Conservation (phyloP, 1,140 invertebrate genomes). For the Drepana arcuata region DNA sequence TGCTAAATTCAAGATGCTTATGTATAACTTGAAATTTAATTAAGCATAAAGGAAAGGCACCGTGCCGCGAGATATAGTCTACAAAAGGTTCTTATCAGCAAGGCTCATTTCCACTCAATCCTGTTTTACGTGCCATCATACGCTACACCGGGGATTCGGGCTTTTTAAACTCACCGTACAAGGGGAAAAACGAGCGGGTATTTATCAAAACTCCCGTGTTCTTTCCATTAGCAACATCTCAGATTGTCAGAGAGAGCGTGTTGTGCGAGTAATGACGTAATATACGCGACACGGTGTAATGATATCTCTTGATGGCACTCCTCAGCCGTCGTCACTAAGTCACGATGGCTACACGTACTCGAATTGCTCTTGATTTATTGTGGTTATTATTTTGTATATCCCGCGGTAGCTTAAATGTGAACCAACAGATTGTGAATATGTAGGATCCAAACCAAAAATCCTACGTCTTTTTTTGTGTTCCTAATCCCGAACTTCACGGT, state of each 20-base stretch:
- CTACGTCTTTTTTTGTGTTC: too few relatives aligned
- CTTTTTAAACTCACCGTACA: slow-evolving; percentile 31
- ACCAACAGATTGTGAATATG: too few relatives aligned
- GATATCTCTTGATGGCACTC: slow-evolving; percentile 47
- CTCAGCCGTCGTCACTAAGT: slow-evolving; percentile 48
- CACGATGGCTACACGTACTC: slow-evolving; percentile 50
- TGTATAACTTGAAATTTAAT: too few relatives aligned
- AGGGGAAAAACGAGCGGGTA: slow-evolving; percentile 26
- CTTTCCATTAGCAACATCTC: slow-evolving; percentile 60
- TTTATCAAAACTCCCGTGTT: slow-evolving; percentile 53
- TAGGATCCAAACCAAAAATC: too few relatives aligned
- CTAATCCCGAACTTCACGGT: too few relatives aligned
- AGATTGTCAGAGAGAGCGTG: slow-evolving; percentile 43
- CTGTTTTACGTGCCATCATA: slow-evolving; percentile 32
- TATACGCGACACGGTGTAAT: slow-evolving; percentile 51
- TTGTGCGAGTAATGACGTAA: slow-evolving; percentile 56
- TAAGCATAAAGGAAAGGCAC: too few relatives aligned
- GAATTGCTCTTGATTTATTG: too few relatives aligned
- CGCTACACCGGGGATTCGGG: slow-evolving; percentile 14
- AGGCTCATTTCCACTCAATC: slow-evolving; percentile 50
- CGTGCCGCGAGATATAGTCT: slow-evolving; percentile 9
- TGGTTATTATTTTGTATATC: too few relatives aligned
- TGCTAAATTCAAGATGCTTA: too few relatives aligned
- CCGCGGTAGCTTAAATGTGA: too few relatives aligned
- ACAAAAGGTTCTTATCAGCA: slow-evolving; percentile 35